phyloP scores from a whole-genome alignment of 2,888 invertebrate genomes.

The Azorinus chamasolen region DNA sequence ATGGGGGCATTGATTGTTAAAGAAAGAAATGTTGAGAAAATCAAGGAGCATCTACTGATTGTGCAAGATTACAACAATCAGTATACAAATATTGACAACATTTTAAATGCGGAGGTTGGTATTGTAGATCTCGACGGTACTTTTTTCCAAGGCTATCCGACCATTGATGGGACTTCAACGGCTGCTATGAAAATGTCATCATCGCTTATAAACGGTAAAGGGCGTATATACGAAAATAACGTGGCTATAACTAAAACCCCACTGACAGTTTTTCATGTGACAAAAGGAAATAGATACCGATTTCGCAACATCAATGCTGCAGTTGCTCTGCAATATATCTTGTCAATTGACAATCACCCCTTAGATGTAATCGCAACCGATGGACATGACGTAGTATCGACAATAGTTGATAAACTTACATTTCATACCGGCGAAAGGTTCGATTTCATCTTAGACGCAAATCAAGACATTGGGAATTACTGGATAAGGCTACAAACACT shows the following conservation, averaged over 20 bases:
- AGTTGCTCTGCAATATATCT: conserved; percentile 62
- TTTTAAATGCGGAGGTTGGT: conserved; percentile 1
- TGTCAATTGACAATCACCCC: conserved; percentile 75
- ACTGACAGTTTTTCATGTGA: conserved; percentile 58
- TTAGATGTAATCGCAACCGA: conserved; percentile 73
- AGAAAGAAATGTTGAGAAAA: conserved; percentile 18
- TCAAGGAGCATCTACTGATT: conserved; percentile 38
- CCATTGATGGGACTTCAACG: conserved; percentile 36
- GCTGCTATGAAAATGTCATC: conserved; percentile 44
- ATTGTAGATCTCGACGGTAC: conserved; percentile 9
- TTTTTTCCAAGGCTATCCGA: neutral
- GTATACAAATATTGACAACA: neutral
- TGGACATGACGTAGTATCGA: conserved; percentile 67
- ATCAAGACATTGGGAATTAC: conserved; percentile 67
- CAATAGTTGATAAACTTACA: conserved; percentile 64
- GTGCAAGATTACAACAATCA: conserved; percentile 66
- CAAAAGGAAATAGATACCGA: conserved; percentile 46
- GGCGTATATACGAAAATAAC: conserved; percentile 46
- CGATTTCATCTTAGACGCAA: conserved; percentile 75
- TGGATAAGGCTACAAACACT: conserved; percentile 77
- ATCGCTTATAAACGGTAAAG: conserved; percentile 72
- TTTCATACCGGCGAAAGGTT: conserved; percentile 77
- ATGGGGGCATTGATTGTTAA: conserved; percentile 66
- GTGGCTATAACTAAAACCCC: conserved; percentile 52
- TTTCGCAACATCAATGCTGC: conserved; percentile 76